These are phyloP conservation scores for Gymnocypris eckloni DNA, from an alignment of 2,797 vertebrate species.

Conservation along the genomic window DNA sequence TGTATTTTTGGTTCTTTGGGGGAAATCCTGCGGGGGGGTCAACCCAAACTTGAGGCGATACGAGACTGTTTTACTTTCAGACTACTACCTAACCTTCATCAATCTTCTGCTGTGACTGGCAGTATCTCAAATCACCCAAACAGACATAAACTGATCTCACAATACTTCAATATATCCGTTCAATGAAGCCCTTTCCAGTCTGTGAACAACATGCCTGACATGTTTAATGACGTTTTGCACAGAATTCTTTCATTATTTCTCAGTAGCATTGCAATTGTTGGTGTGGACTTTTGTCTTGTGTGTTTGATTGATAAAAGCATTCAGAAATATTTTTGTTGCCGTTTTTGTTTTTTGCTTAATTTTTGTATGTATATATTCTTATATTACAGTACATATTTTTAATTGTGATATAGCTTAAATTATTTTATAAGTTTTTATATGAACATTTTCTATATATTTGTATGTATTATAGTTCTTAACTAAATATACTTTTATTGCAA, in stretches of 20 bases:
- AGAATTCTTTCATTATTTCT: constrained; percentile 39
- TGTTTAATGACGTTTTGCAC: constrained; percentile 59
- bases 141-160: background rate
- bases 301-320: constrained; percentile 73
- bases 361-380: too few species aligned
- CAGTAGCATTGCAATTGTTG: constrained; percentile 50
- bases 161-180: constrained; percentile 42
- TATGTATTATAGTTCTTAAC: too few species aligned
- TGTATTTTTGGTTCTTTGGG: constrained; percentile 20
- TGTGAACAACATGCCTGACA: constrained; percentile 53
- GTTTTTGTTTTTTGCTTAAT: background rate
- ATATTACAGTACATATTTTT: too few species aligned
- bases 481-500: background rate
- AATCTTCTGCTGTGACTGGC: constrained; percentile 1
- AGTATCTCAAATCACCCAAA: background rate
- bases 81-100: constrained; percentile 5
- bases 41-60: background rate
- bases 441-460: too few species aligned
- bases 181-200: constrained; percentile 75
- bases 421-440: too few species aligned
- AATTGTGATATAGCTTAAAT: too few species aligned
- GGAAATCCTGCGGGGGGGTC: background rate
- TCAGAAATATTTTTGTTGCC: constrained; percentile 47
- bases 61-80: constrained; percentile 28
- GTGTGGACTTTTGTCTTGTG: constrained; percentile 55